These are phyloP conservation scores for Agrochola macilenta DNA, from an alignment of 2,888 invertebrate genomes.

Conservation along the genomic window DNA sequence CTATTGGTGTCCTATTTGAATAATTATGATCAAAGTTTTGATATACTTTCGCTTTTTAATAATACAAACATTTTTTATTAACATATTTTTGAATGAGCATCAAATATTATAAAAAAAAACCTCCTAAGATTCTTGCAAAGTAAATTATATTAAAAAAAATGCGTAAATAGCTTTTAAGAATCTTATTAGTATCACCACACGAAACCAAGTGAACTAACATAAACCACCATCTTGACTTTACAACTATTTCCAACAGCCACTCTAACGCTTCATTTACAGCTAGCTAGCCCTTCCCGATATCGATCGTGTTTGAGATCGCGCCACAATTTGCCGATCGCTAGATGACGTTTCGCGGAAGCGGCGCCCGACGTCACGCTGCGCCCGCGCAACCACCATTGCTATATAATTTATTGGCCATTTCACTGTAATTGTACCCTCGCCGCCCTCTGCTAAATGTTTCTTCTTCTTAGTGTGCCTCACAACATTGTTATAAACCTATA, in stretches of 20 bases:
- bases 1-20: background rate
- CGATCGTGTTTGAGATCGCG: slow-evolving; percentile 83
- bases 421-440: slow-evolving; percentile 85
- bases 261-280: slow-evolving; percentile 55
- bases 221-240: background rate
- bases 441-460: slow-evolving; percentile 79
- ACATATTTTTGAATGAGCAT: background rate
- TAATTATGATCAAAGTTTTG: background rate
- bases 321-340: slow-evolving; percentile 85
- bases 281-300: slow-evolving; percentile 70
- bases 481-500: slow-evolving; percentile 70
- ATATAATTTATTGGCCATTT: slow-evolving; percentile 82
- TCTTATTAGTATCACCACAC: background rate
- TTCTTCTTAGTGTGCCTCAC: slow-evolving; percentile 63
- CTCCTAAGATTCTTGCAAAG: background rate
- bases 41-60: too few species aligned
- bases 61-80: too few species aligned
- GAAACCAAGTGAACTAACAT: background rate
- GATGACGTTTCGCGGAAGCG: slow-evolving; percentile 87
- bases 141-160: too few species aligned
- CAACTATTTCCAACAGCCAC: slow-evolving; percentile 37
- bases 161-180: background rate
- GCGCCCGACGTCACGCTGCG: slow-evolving; percentile 83
- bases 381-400: slow-evolving; percentile 75
- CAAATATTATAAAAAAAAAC: too few species aligned